Evolutionary conservation across 2,888 invertebrate genomes (phyloP).

Genomic region (Drosophila siamana): DNA sequence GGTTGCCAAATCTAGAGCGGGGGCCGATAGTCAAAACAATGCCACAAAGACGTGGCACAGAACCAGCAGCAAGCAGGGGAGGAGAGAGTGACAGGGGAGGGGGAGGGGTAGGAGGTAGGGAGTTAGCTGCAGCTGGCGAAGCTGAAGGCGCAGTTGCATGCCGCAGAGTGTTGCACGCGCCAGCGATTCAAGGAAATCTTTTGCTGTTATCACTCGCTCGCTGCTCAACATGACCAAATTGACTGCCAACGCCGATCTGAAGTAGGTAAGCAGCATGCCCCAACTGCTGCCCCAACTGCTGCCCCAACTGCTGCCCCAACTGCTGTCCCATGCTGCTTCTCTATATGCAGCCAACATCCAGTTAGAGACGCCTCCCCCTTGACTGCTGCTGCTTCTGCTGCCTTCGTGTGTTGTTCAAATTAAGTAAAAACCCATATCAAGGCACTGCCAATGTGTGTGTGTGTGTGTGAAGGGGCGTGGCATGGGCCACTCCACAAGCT

Average conservation of each 20-base stretch:
- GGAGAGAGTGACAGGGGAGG: neutral
- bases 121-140: neutral
- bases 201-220: constrained; percentile 49
- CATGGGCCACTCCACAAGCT: constrained; percentile 1
- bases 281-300: constrained; percentile 1
- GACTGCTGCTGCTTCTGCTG: neutral
- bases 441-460: constrained; percentile 31
- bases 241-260: constrained; percentile 31
- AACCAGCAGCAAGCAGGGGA: no score
- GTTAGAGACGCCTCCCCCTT: neutral
- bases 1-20: neutral
- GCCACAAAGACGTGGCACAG: no score
- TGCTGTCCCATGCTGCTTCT: constrained; percentile 14
- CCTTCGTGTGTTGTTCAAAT: constrained; percentile 63
- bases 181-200: constrained; percentile 27
- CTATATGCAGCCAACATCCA: constrained; percentile 29
- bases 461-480: constrained; percentile 36
- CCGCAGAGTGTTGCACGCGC: constrained; percentile 18
- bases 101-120: neutral
- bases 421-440: constrained; percentile 68
- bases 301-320: neutral
- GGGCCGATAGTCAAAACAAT: neutral
- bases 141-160: constrained; percentile 6
- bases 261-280: constrained; percentile 28
- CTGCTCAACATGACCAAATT: constrained; percentile 38